Evolutionary conservation across 2,113 vertebrate species (phyloP).

Genomic region (Alosa alosa): DNA sequence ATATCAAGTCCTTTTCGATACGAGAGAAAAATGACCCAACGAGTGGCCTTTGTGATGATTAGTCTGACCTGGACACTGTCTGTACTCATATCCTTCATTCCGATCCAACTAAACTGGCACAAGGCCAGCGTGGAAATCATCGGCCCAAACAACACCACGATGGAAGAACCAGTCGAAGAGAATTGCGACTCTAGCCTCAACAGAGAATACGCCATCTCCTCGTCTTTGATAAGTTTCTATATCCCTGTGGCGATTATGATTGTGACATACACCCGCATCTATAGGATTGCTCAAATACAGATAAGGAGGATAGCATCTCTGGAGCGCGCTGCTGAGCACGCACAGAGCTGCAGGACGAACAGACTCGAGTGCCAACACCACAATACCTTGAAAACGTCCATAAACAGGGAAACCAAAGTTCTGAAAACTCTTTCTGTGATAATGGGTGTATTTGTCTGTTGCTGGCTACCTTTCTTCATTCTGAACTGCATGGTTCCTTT

Average conservation of each 20-base stretch:
- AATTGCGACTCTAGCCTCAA: slow-evolving; percentile 94
- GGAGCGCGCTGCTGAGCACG: slow-evolving; percentile 87
- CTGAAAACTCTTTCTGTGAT: slow-evolving; percentile 91
- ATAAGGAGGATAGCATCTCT: slow-evolving; percentile 85
- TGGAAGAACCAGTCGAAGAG: slow-evolving; percentile 57
- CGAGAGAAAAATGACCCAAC: slow-evolving; percentile 90
- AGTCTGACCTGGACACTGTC: slow-evolving; percentile 86
- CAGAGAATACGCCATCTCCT: slow-evolving; percentile 90
- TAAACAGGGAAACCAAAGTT: slow-evolving; percentile 90
- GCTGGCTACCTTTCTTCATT: slow-evolving; percentile 94
- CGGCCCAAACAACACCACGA: slow-evolving; percentile 57
- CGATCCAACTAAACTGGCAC: slow-evolving; percentile 94
- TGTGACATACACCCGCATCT: slow-evolving; percentile 91
- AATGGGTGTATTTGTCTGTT: slow-evolving; percentile 95
- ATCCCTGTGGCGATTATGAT: slow-evolving; percentile 95
- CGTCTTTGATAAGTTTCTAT: slow-evolving; percentile 94
- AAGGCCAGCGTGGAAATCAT: slow-evolving; percentile 63
- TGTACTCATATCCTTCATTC: slow-evolving; percentile 93
- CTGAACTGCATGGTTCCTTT: slow-evolving; percentile 94
- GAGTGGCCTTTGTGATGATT: slow-evolving; percentile 85
- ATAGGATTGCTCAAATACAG: slow-evolving; percentile 89
- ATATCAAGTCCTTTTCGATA: slow-evolving; percentile 94
- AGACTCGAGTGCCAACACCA: slow-evolving; percentile 73
- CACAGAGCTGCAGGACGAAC: slow-evolving; percentile 80
- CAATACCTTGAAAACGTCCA: slow-evolving; percentile 78